These are phyloP conservation scores for Halichoerus grypus DNA, from an alignment of 2,113 vertebrate species.

Conservation along the genomic window DNA sequence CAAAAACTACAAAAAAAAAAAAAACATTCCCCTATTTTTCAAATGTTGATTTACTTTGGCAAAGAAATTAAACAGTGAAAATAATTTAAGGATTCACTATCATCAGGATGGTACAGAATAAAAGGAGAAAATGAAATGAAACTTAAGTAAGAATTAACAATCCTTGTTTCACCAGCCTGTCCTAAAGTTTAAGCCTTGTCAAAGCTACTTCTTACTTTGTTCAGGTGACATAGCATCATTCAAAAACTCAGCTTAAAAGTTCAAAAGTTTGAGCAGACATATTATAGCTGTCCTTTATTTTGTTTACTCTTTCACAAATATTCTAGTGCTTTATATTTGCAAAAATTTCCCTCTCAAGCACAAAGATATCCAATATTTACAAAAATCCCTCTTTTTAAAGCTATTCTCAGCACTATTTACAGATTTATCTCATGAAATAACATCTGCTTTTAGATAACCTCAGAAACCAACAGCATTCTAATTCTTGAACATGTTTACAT, in stretches of 20 bases:
- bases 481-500: constrained; percentile 23
- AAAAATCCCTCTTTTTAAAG: constrained; percentile 35
- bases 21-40: not conserved
- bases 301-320: constrained; percentile 23
- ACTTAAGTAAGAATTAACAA: not conserved
- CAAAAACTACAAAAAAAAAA: not conserved
- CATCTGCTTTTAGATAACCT: not conserved
- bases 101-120: not conserved
- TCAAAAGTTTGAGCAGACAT: constrained; percentile 1
- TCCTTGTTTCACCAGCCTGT: not conserved
- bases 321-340: not conserved
- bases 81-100: constrained; percentile 6
- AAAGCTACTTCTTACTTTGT: not conserved
- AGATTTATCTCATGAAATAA: constrained; percentile 2
- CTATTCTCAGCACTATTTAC: not conserved
- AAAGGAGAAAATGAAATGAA: constrained; percentile 54
- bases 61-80: not conserved
- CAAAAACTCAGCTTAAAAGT: constrained; percentile 15
- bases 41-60: constrained; percentile 32
- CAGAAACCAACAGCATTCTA: constrained; percentile 15
- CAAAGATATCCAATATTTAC: constrained; percentile 20
- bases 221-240: not conserved
- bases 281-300: not conserved
- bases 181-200: constrained; percentile 1
- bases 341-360: constrained; percentile 36